phyloP scores from a whole-genome alignment of 2,888 invertebrate genomes.

The Thumatha senex region DNA sequence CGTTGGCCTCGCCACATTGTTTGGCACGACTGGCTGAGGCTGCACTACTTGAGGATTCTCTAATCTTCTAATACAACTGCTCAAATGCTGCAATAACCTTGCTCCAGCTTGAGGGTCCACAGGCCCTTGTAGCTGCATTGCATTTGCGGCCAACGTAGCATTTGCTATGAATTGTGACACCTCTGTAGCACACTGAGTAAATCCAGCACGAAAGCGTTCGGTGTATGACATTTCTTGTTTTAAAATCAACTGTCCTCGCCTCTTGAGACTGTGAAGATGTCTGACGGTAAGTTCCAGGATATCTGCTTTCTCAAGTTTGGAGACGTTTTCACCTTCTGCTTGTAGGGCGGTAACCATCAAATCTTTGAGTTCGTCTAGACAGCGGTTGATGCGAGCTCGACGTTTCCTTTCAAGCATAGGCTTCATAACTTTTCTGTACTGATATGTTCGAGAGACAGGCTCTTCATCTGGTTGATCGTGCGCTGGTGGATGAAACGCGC shows the following conservation, averaged over 20 bases:
- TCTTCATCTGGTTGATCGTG: slow-evolving; percentile 73
- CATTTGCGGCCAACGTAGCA: slow-evolving; percentile 90
- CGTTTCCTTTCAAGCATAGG: slow-evolving; percentile 94
- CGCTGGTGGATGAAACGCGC: slow-evolving; percentile 77
- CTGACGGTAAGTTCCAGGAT: slow-evolving; percentile 93
- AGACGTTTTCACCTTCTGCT: slow-evolving; percentile 94
- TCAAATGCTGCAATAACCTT: slow-evolving; percentile 92
- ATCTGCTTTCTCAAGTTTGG: slow-evolving; percentile 94
- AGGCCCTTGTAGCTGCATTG: slow-evolving; percentile 84
- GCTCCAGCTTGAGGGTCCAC: slow-evolving; percentile 93
- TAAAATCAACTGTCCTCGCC: slow-evolving; percentile 84
- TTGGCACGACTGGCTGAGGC: slow-evolving; percentile 76
- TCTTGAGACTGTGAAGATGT: slow-evolving; percentile 91
- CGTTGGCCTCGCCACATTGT: slow-evolving; percentile 73
- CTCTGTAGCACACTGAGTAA: slow-evolving; percentile 94
- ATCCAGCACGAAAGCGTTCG: slow-evolving; percentile 93
- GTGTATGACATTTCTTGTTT: slow-evolving; percentile 88
- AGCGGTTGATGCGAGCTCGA: slow-evolving; percentile 94
- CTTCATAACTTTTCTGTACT: slow-evolving; percentile 97
- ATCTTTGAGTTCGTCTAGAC: slow-evolving; percentile 94
- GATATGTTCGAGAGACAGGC: slow-evolving; percentile 94
- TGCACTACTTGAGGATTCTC: slow-evolving; percentile 87
- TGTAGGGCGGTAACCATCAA: slow-evolving; percentile 93
- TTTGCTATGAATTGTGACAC: slow-evolving; percentile 87
- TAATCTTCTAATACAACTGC: slow-evolving; percentile 86